Base-by-base conservation (phyloP, 2,888 invertebrate species). In the Lordiphosa fenestrarum region DNA sequence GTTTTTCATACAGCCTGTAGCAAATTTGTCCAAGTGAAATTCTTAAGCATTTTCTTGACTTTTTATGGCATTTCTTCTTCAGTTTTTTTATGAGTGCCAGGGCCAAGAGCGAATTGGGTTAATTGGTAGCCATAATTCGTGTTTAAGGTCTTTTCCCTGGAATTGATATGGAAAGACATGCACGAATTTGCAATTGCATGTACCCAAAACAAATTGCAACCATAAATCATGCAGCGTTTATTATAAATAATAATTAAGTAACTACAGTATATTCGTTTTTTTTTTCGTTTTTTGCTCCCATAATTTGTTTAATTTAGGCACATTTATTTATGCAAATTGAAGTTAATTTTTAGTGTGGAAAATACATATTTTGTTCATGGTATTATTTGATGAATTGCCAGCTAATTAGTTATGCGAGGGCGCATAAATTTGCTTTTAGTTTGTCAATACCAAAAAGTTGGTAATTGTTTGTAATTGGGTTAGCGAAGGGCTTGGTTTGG, bases 51-150 rank as follows among this genome's bases (percentile, higher is more conserved):
- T 73, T 64, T 59, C 40, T 54, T 36, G 12, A 39, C 50, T 41
- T 35, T 44, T 44, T 48, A 38, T 47, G 37, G 37, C 21, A 37
- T 60, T 25, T 61, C 53, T 53, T 71, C 49, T 62, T 59, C 59
- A 15, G 36, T 25, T 23, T 62, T 63, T 63, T 77, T 69, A 70
- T 67, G 80, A 42, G 54, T 49, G 47, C 49, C 66, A 65, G 56
- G 59, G 71, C 64, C 81, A 68, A 47, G 41, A 68, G 15, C 1
- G 39, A 77, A 83, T 80, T 77, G 77, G 84, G 77, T 77, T 83
- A 77, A 77, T 83, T 73, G 44, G 52, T 83, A 66, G 71, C 51
- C 64, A 77, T 77, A 76, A 73, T 68, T 77, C 64, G 70, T 76
- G 53, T 80, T 71, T 68, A 71, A 76, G 81, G 77, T 66, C 53